These are phyloP conservation scores for Tiliqua scincoides DNA, from an alignment of 2,113 vertebrate species.

Conservation along the genomic window DNA sequence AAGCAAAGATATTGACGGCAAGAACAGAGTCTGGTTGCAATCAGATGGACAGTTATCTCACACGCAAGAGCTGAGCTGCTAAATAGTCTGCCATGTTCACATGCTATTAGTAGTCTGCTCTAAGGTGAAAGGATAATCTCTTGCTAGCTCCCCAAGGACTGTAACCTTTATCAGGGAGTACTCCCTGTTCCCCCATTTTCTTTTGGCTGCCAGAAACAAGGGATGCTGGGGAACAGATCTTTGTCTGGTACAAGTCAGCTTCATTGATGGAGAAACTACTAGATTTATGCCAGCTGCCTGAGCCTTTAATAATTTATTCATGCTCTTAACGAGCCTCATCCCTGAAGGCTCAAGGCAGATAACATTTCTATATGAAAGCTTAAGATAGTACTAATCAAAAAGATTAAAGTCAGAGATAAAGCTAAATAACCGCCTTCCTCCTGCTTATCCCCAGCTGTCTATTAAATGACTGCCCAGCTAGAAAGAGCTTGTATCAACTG, in stretches of 20 bases:
- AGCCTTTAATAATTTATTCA: constrained; percentile 5
- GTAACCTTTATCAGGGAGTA: neutral
- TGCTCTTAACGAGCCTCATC: neutral
- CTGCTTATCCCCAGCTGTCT: neutral
- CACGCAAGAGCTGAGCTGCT: neutral
- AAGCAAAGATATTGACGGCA: constrained; percentile 24
- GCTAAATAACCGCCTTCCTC: neutral
- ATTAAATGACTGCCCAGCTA: neutral
- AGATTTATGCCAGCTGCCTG: neutral
- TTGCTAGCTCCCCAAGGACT: neutral
- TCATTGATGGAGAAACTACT: neutral
- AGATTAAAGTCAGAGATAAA: neutral
- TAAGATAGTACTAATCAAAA: neutral
- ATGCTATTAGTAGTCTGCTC: neutral
- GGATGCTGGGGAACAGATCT: neutral
- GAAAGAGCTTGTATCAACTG: neutral
- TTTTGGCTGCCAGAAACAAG: neutral
- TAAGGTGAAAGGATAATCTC: neutral
- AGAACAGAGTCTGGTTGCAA: neutral
- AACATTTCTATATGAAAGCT: neutral
- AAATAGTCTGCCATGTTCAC: neutral
- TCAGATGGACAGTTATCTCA: constrained; percentile 6
- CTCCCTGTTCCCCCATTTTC: neutral
- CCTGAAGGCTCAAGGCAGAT: neutral
- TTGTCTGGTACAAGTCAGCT: rapidly evolving